Base-by-base conservation (phyloP, 1,140 invertebrate genomes). In the Streblospio benedicti region DNA sequence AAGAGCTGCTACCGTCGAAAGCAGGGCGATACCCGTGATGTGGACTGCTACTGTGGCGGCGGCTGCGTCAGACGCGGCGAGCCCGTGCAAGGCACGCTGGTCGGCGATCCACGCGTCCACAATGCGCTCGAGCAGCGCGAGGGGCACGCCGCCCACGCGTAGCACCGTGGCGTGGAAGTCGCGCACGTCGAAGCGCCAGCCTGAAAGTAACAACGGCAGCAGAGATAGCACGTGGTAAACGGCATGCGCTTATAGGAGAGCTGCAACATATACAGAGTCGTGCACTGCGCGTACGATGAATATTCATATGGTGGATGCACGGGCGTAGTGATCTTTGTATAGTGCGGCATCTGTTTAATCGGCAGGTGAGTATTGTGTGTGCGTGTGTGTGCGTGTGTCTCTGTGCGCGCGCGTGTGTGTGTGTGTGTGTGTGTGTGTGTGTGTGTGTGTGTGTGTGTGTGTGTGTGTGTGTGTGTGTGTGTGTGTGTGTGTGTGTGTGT, bases 141-240 rank as follows among this genome's bases (percentile, higher is more conserved):
- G 43, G 0, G 76, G 73, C 2, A 74, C 70, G 6, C 67, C 68
- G 14, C 73, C 73, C 0, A 62, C 43, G 44, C 67, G 64, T 18
- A 79, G 60, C 12, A 79, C 51, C 30, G 69, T 66, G 35, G 72
- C 63, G 59, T 80, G 77, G 56, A 79, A 79, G 27, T 77, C 74
- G 45, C 68, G 68, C 1, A 79, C 38, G 49, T 72, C 64, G 61
- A 80, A 79, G 0, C 54, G 35, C 0, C 59, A 33, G 12, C 70
- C 68, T 71, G 59, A 32, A 65, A 61, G 50, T 16, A 43, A 14
- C 43, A 20, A 9, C 18, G 18, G 6, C 6, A 4, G 0, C 5
- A 6, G 27, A 18, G 20, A 14, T 14, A 4, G 5, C 27, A 45
- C 14, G 14, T 45, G 43, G n/a, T n/a, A n/a, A n/a, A n/a, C n/a